Percentiles rank a stretch among this genome's conserved stretches.
Conservation (phyloP, 37 sponge, comb jelly and placozoan genomes). For the Ianthella basta region DNA sequence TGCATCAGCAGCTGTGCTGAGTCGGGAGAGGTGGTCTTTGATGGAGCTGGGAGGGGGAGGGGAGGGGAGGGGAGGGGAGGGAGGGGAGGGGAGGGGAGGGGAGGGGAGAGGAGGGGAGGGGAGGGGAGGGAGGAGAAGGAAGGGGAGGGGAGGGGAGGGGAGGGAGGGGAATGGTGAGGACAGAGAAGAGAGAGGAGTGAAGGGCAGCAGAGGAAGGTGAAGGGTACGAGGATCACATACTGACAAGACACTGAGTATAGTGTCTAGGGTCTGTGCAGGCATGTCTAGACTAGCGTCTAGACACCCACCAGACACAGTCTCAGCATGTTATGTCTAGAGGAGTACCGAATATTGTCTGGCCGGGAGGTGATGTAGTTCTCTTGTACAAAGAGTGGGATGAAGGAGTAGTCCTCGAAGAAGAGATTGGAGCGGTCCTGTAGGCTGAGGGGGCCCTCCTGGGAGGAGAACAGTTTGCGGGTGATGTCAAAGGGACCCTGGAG, state of each 20-base stretch:
- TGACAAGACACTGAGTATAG: too few species aligned
- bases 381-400: conserved; percentile 93
- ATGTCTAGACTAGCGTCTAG: background rate
- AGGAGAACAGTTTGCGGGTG: conserved; percentile 73
- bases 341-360: conserved; percentile 49
- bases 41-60: conserved; percentile 40
- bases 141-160: too few species aligned
- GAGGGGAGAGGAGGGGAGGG: too few species aligned
- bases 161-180: too few species aligned
- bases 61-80: background rate
- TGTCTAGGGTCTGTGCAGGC: too few species aligned
- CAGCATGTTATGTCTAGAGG: too few species aligned
- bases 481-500: conserved; percentile 93
- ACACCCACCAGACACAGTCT: conserved; percentile 52
- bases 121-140: too few species aligned
- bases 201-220: too few species aligned
- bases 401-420: conserved; percentile 94
- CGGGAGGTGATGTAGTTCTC: conserved; percentile 87
- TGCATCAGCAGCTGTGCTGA: conserved; percentile 84
- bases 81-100: background rate
- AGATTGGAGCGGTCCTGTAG: conserved; percentile 83
- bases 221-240: background rate
- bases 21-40: background rate
- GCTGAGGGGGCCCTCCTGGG: conserved; percentile 47
- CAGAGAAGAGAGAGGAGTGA: too few species aligned